phyloP scores from a whole-genome alignment of 64 coral and sea anemone genomes.

The Porites australiensis region DNA sequence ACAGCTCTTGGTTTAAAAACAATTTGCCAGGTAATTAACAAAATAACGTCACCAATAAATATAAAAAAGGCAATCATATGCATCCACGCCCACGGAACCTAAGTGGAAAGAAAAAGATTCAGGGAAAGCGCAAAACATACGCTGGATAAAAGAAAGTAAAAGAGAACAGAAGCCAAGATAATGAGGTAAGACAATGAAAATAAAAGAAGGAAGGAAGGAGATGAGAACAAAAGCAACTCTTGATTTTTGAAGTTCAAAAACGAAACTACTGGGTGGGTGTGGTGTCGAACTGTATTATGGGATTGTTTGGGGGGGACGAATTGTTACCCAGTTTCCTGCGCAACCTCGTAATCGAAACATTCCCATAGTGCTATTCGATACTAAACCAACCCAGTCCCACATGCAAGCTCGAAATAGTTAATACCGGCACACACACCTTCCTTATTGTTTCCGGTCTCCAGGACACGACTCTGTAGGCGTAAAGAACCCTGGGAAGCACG shows the following conservation, averaged over 20 bases:
- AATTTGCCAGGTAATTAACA: slow-evolving; percentile 37
- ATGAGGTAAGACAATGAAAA: neutral
- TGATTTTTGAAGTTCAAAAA: too few species aligned
- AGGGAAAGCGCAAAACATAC: too few species aligned
- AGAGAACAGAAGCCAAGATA: too few species aligned
- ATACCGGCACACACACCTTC: neutral
- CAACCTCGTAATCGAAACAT: too few species aligned
- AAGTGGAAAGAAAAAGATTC: neutral
- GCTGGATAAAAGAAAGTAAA: too few species aligned
- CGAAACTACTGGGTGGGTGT: too few species aligned
- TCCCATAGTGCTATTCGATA: too few species aligned
- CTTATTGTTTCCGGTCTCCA: slow-evolving; percentile 29
- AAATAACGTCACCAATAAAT: slow-evolving; percentile 11
- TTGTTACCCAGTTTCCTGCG: too few species aligned
- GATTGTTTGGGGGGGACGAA: too few species aligned
- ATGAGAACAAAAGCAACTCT: neutral
- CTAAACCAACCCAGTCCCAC: too few species aligned
- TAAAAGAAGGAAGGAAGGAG: neutral
- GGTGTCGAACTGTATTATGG: too few species aligned
- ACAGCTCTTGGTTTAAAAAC: slow-evolving; percentile 24
- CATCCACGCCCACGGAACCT: slow-evolving; percentile 50
- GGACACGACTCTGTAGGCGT: slow-evolving; percentile 34
- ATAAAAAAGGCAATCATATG: slow-evolving; percentile 1
- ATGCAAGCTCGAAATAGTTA: neutral
- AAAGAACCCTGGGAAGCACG: slow-evolving; percentile 33